phyloP scores from a whole-genome alignment of 2,888 invertebrate genomes.

The Mycalesis mineus region DNA sequence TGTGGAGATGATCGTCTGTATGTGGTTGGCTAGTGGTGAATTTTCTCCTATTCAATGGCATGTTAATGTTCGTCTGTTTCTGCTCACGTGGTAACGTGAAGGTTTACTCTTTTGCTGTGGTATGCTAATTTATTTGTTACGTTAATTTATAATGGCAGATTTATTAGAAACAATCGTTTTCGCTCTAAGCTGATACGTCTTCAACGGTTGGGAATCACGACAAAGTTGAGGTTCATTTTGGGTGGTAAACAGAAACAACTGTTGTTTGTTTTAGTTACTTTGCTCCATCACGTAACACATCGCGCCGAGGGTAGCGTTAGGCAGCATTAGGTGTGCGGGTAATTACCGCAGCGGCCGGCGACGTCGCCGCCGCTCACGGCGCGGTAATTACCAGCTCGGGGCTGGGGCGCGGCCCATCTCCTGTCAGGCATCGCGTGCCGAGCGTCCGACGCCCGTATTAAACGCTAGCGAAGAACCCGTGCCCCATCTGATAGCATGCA shows the following conservation, averaged over 20 bases:
- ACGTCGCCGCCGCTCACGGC: constrained; percentile 71
- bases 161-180: no score
- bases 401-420: constrained; percentile 67
- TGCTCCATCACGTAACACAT: not conserved
- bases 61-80: not conserved
- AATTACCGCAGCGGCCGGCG: constrained; percentile 51
- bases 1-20: not conserved
- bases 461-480: constrained; percentile 76
- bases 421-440: constrained; percentile 75
- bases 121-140: no score
- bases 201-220: no score
- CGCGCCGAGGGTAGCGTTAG: constrained; percentile 15
- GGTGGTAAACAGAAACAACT: not conserved
- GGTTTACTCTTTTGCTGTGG: no score
- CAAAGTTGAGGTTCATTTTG: no score
- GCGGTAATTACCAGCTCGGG: constrained; percentile 67
- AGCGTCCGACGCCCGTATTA: constrained; percentile 70
- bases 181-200: no score
- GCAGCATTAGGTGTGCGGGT: constrained; percentile 33
- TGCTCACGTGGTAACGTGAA: no score
- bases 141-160: no score
- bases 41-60: not conserved
- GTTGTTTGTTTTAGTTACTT: not conserved
- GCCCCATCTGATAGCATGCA: constrained; percentile 76
- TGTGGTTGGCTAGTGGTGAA: not conserved